Evolutionary conservation across 1,140 invertebrate species (phyloP).

Genomic region (Drosophila melanica): DNA sequence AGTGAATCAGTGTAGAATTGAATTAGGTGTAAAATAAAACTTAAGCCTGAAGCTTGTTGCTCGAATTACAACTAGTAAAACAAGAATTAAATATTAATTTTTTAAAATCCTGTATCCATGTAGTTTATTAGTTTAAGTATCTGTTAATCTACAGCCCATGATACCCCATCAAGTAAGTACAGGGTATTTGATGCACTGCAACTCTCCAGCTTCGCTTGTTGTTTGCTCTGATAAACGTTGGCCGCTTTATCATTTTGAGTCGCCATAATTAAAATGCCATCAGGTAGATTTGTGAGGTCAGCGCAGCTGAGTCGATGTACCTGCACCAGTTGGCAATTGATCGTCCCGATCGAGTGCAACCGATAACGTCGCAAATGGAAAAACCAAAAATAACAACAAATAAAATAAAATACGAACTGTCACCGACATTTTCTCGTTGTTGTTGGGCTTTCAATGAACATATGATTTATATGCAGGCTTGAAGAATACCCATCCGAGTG

Average conservation of each 20-base stretch:
- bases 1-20: too few species aligned
- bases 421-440: slow-evolving; percentile 41
- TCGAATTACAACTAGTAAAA: too few species aligned
- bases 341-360: slow-evolving; percentile 48
- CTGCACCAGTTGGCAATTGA: slow-evolving; percentile 39
- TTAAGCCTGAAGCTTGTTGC: too few species aligned
- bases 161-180: too few species aligned
- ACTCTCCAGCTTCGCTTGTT: slow-evolving; percentile 2
- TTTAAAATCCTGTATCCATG: too few species aligned
- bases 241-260: slow-evolving; percentile 17
- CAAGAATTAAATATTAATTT: too few species aligned
- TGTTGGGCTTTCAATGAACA: slow-evolving; percentile 54
- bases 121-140: too few species aligned
- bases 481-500: neutral
- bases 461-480: slow-evolving; percentile 63
- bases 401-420: slow-evolving; percentile 41
- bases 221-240: slow-evolving; percentile 53
- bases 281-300: slow-evolving; percentile 44
- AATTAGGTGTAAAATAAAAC: too few species aligned
- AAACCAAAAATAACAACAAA: slow-evolving; percentile 13
- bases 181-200: slow-evolving; percentile 2
- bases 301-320: slow-evolving; percentile 30
- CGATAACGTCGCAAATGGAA: slow-evolving; percentile 51
- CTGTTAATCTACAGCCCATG: too few species aligned
- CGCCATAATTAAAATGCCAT: slow-evolving; percentile 75